These are phyloP conservation scores for Apis mellifera DNA, from an alignment of 1,140 invertebrate species.

Conservation along the genomic window DNA sequence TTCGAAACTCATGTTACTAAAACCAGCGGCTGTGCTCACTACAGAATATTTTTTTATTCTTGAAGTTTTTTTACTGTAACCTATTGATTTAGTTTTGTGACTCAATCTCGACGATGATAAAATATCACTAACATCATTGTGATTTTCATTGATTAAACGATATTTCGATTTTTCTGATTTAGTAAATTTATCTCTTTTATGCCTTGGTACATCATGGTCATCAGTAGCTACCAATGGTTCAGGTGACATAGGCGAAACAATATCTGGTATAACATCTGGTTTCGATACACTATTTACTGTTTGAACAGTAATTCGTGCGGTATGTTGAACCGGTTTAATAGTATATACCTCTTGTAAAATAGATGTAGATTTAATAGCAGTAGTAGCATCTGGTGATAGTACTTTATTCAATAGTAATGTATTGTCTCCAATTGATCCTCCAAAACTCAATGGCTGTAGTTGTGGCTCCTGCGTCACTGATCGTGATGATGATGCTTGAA, in stretches of 20 bases:
- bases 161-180: conserved; percentile 81
- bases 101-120: conserved; percentile 67
- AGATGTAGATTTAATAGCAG: conserved; percentile 1
- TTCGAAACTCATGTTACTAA: conserved; percentile 91
- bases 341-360: conserved; percentile 23
- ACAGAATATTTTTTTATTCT: conserved; percentile 70
- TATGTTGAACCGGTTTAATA: conserved; percentile 61
- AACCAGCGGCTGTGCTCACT: conserved; percentile 79
- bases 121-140: conserved; percentile 68
- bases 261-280: conserved; percentile 55
- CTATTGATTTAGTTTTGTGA: conserved; percentile 68
- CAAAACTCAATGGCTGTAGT: too few species aligned
- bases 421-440: too few species aligned
- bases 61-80: conserved; percentile 68
- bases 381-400: conserved; percentile 40
- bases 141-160: conserved; percentile 80
- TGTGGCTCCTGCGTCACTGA: conserved; percentile 39
- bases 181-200: conserved; percentile 80
- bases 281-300: conserved; percentile 68
- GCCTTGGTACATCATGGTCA: conserved; percentile 56
- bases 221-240: conserved; percentile 70
- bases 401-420: conserved; percentile 63
- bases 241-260: conserved; percentile 73
- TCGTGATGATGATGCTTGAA: conserved; percentile 64
- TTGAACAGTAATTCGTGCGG: conserved; percentile 65